Evolutionary conservation across 1,140 invertebrate genomes (phyloP), one percentile per base, ranked within the genome.

Genomic region (Zaprionus gabonicus): DNA sequence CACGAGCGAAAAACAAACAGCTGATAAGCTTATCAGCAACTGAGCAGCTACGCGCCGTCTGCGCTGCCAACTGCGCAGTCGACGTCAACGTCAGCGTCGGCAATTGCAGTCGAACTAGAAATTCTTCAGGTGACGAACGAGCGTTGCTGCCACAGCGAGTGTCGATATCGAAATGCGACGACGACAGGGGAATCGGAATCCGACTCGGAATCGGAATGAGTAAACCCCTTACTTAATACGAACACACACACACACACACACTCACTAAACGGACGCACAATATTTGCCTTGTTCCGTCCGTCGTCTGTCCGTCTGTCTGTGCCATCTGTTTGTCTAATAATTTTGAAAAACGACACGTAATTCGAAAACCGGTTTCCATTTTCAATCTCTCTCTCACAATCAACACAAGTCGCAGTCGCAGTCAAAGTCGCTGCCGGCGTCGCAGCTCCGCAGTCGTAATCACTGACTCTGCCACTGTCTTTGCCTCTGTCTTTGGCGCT

Each of bases 1-100:
- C 12, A 46, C 31, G 34, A 20, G 53, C 49, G 46, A 36, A 64
- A 38, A 25, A 49, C 28, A 60, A 59, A 38, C 76, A 76, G 75
- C 76, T 85, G 82, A 85, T 85, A 86, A 85, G 82, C 84, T 85
- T 85, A 85, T 85, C 82, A 85, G 79, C 41, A 27, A 49, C 49
- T 41, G n/a, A 38, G 27, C 53, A 17, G 27, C 31, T 12, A 20
- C 49, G 17, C 25, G 38, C 4, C 9, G n/a, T 10, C 49, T n/a
- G 36, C 59, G 58, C n/a, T 9, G 58, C 28, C 9, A 28, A 27
- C 67, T n/a, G 28, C 51, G 60, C 60, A 34, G 56, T 31, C 23
- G 27, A n/a, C 55, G 46, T 57, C 36, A 34, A 38, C 36, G 36
- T 38, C 36, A 13, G 7, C 36, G 36, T 38, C 13, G 13, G 6